These are phyloP conservation scores for Drosophila kuntzei DNA, from an alignment of 2,888 invertebrate genomes.

Conservation along the genomic window DNA sequence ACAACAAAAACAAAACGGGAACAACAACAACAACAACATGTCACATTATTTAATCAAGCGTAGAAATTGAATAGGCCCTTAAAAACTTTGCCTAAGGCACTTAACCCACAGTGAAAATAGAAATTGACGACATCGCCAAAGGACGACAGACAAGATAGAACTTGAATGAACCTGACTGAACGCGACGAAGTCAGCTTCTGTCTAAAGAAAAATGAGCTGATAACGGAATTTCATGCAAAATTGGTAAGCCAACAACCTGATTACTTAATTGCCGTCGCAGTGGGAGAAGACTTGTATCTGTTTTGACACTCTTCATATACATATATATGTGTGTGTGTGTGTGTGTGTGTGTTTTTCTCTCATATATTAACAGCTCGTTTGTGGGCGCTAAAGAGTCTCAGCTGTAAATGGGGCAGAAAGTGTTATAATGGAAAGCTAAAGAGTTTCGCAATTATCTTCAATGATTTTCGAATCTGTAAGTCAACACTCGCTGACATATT, in stretches of 20 bases:
- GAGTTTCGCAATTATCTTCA: constrained; percentile 49
- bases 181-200: constrained; percentile 32
- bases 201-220: constrained; percentile 69
- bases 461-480: constrained; percentile 29
- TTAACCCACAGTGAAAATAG: constrained; percentile 79
- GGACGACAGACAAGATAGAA: constrained; percentile 44
- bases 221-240: constrained; percentile 79
- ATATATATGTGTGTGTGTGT: background rate
- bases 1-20: constrained; percentile 43
- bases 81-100: constrained; percentile 79
- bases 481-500: constrained; percentile 3
- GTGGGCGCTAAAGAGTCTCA: constrained; percentile 37
- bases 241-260: constrained; percentile 80
- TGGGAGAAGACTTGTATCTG: constrained; percentile 9
- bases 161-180: constrained; percentile 31
- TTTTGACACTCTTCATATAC: constrained; percentile 5
- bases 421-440: constrained; percentile 37
- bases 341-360: constrained; percentile 7
- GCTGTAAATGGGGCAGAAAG: constrained; percentile 55
- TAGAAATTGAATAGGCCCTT: constrained; percentile 81
- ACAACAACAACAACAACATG: constrained; percentile 52
- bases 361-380: constrained; percentile 58
- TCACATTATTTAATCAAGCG: constrained; percentile 81
- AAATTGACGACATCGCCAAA: constrained; percentile 75
- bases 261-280: constrained; percentile 69